phyloP scores from a whole-genome alignment of 2,113 vertebrate genomes.

The Pelecanoides urinatrix region DNA sequence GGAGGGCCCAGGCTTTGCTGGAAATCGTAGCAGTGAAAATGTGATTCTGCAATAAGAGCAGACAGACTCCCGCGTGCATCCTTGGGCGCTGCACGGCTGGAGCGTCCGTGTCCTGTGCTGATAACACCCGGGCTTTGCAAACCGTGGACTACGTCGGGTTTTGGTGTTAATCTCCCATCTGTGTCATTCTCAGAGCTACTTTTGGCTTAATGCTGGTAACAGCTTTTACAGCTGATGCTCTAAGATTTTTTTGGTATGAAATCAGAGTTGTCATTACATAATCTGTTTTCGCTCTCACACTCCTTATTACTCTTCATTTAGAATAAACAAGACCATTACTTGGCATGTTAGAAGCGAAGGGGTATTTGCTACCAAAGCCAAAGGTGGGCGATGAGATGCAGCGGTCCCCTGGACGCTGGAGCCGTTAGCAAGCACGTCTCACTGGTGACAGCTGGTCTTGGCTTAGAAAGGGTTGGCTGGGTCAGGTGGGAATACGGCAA shows the following conservation, averaged over 20 bases:
- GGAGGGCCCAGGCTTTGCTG: neutral
- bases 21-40: rapidly evolving
- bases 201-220: neutral
- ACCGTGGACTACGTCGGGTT: rapidly evolving
- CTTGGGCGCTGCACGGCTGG: rapidly evolving
- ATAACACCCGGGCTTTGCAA: neutral
- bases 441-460: neutral
- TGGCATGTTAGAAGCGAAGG: neutral
- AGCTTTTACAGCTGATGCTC: neutral
- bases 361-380: neutral
- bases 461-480: neutral
- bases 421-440: neutral
- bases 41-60: neutral
- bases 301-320: neutral
- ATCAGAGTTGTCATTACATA: neutral
- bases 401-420: neutral
- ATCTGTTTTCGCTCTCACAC: neutral
- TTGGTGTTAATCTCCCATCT: rapidly evolving
- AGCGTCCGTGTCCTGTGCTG: rapidly evolving
- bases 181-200: rapidly evolving
- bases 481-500: neutral
- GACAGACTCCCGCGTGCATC: too few species aligned
- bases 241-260: neutral
- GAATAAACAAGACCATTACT: neutral
- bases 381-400: neutral